Evolutionary conservation across 2,113 vertebrate species (phyloP), one percentile per base, ranked within the genome.

Genomic region (Vulpes ferrilata): DNA sequence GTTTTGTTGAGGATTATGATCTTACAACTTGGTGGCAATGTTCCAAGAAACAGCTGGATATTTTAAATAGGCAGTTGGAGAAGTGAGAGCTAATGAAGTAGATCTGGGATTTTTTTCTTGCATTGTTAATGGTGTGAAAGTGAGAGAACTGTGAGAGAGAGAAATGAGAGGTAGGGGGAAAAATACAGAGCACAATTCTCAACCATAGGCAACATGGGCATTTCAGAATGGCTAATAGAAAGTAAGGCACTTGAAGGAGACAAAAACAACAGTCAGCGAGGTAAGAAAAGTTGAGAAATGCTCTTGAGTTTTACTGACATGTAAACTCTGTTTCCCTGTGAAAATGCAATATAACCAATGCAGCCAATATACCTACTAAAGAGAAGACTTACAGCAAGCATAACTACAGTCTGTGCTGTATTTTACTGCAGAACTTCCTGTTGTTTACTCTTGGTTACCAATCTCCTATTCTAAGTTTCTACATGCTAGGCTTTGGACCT

Each of bases 31-130:
- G 12, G 90, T 88, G 96, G 57, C 90, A 79, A 30, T 87, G 51
- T 93, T 96, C 95, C 90, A 96, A 87, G 87, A 97, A 95, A 92
- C 79, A 95, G 87, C 67, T 71, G 79, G 79, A 27, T 55, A 69
- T 51, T 98, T 97, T 93, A 80, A 93, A 96, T 35, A 80, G 87
- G 83, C 92, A 81, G 4, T 78, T 87, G 69, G 89, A 95, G 69
- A 76, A 90, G 27, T 92, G 59, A 92, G 79, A 84, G 30, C 38
- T 93, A 96, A 97, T 67, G 35, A 96, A 11, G 13, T 86, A 79
- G 48, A 73, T 60, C 48, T 73, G 78, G 64, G 86, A 12, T 20
- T 76, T 84, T 62, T 86, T 81, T 78, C 55, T 53, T 81, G 12
- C 23, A 82, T 91, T 93, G 80, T 80, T 96, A 93, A 79, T 79